phyloP scores from a whole-genome alignment of 2,113 vertebrate genomes.

The Copsychus sechellarum region DNA sequence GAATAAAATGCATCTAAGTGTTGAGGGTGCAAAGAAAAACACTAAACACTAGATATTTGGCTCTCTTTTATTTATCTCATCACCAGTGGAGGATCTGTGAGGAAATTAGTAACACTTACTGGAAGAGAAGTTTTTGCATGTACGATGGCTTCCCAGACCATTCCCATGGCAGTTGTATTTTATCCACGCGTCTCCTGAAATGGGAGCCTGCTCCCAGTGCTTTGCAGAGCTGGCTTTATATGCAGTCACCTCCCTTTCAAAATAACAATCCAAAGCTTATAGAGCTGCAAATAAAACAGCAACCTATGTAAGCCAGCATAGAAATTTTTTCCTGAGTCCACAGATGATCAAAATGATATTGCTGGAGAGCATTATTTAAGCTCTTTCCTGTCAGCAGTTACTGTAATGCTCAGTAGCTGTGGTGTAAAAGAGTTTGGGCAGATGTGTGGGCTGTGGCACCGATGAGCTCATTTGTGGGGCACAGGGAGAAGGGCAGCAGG shows the following conservation, averaged over 20 bases:
- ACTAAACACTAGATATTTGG: background rate
- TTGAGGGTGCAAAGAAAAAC: background rate
- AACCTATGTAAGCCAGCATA: background rate
- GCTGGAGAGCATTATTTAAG: background rate
- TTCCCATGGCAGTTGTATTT: background rate
- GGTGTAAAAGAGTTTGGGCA: background rate
- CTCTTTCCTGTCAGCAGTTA: background rate
- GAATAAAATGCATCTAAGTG: slow-evolving; percentile 4
- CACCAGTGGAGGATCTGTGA: background rate
- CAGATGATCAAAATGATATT: background rate
- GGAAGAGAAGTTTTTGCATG: background rate
- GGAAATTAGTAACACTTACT: background rate
- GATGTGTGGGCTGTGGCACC: accelerated
- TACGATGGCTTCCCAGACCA: background rate
- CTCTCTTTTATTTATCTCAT: background rate
- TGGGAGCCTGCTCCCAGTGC: background rate
- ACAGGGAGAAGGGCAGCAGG: background rate
- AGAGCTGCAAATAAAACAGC: background rate
- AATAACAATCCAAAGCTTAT: background rate
- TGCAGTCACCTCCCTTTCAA: background rate
- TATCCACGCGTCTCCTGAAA: background rate
- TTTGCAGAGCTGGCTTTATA: background rate
- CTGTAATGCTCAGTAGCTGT: background rate
- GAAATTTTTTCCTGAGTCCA: background rate
- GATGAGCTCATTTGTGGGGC: background rate